These are phyloP conservation scores for Iguana delicatissima DNA, from an alignment of 2,797 vertebrate genomes.

Conservation along the genomic window DNA sequence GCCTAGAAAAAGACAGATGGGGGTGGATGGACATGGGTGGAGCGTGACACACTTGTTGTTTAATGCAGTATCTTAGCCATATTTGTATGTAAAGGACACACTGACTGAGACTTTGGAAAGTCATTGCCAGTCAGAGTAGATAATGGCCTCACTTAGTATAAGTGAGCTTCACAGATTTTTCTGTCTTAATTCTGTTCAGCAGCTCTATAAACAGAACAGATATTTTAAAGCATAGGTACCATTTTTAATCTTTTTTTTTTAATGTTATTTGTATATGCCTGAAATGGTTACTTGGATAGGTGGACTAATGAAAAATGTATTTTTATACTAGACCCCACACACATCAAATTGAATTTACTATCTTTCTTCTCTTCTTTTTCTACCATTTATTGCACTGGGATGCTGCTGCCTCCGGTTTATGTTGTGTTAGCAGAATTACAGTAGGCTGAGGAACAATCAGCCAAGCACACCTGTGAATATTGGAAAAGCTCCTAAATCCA, in stretches of 20 bases:
- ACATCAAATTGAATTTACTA: background rate
- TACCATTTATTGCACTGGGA: background rate
- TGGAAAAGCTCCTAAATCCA: conserved; percentile 46
- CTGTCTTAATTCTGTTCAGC: background rate
- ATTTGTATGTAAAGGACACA: background rate
- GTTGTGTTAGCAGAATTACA: conserved; percentile 50
- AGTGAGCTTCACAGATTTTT: background rate
- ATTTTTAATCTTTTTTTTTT: background rate
- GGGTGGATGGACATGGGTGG: too few species aligned
- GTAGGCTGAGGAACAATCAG: conserved; percentile 58
- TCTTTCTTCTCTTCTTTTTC: background rate
- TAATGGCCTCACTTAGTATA: background rate
- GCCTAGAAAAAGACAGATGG: too few species aligned
- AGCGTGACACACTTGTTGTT: too few species aligned
- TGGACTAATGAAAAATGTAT: background rate
- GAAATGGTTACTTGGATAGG: background rate
- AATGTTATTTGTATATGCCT: too few species aligned
- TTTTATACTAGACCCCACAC: background rate
- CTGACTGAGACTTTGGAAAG: background rate
- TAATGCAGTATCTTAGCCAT: background rate
- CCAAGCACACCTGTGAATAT: conserved; percentile 53
- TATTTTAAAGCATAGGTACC: background rate
- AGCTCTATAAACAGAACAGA: background rate
- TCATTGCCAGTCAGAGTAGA: background rate
- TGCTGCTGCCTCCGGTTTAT: background rate